Evolutionary conservation across 2,888 invertebrate species (phyloP), one percentile per base, ranked within the genome.

Genomic region (Siphlonurus alternatus): DNA sequence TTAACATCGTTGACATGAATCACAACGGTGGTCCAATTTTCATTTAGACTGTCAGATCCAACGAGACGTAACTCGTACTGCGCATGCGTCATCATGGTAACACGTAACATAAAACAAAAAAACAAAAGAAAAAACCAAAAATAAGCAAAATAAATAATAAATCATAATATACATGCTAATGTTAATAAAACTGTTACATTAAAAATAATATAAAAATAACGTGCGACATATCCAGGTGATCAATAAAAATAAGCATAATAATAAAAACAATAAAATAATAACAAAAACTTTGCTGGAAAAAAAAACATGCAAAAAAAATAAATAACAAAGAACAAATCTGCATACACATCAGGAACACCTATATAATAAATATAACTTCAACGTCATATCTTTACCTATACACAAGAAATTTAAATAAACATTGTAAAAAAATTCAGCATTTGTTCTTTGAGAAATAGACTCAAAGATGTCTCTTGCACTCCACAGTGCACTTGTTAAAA

Each of bases 61-160:
- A 92, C 90, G 82, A 90, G 83, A 76, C 88, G 88, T 80, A 91
- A 81, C 79, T 89, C 88, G 80, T 90, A 91, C 88, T 90, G 82
- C 74, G 7, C 56, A 56, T 56, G 56, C 59, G 61, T 51, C 59
- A 65, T n/a, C n/a, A n/a, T n/a, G n/a, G n/a, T n/a, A n/a, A n/a
- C n/a, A n/a, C n/a, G n/a, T n/a, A 53, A 65, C 63, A 66, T 62
- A 62, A 64, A 65, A 64, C 61, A 65, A 62, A 65, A 65, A 61
- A 38, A 64, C 54, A 62, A 62, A 66, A 56, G 20, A n/a, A 56
- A 5, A 56, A 20, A n/a, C n/a, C 5, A 20, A 63, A 59, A 54
- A 53, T 59, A 38, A 53, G 20, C 25, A 62, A 18, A 24, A 20
- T 20, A 51, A 24, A 56, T 61, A 54, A 63, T 25, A 22, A 62